Evolutionary conservation across 2,888 invertebrate genomes (phyloP).

Genomic region (Phaedon cochleariae): DNA sequence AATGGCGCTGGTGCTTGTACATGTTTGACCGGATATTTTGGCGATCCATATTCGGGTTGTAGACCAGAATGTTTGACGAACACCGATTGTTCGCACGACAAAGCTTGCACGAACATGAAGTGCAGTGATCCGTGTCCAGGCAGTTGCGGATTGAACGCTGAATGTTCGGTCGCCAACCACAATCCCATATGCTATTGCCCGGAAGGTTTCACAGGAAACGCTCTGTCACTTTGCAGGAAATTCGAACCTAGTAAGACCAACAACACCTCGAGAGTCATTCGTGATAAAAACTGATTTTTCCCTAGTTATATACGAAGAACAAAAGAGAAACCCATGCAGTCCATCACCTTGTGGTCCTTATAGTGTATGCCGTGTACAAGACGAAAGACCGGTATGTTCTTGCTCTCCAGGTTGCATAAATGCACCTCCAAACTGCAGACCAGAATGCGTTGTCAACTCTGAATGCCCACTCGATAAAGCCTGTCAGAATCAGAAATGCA

Average conservation of each 20-base stretch:
- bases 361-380: constrained; percentile 76
- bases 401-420: constrained; percentile 78
- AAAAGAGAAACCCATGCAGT: constrained; percentile 72
- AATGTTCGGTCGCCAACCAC: constrained; percentile 79
- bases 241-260: constrained; percentile 55
- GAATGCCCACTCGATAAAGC: constrained; percentile 80
- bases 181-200: constrained; percentile 80
- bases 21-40: constrained; percentile 77
- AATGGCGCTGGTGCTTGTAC: constrained; percentile 80
- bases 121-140: constrained; percentile 82
- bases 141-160: constrained; percentile 79
- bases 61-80: constrained; percentile 84
- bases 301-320: constrained; percentile 57
- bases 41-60: constrained; percentile 81
- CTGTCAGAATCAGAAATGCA: constrained; percentile 80
- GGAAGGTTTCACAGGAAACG: constrained; percentile 76
- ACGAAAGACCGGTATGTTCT: constrained; percentile 79
- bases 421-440: constrained; percentile 78
- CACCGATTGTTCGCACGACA: constrained; percentile 75
- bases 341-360: constrained; percentile 84
- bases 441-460: constrained; percentile 80
- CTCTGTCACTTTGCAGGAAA: constrained; percentile 70
- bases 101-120: constrained; percentile 80
- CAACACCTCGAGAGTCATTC: constrained; percentile 11
- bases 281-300: too few relatives aligned